phyloP scores from a whole-genome alignment of 2,113 vertebrate genomes.

The Stercorarius parasiticus region DNA sequence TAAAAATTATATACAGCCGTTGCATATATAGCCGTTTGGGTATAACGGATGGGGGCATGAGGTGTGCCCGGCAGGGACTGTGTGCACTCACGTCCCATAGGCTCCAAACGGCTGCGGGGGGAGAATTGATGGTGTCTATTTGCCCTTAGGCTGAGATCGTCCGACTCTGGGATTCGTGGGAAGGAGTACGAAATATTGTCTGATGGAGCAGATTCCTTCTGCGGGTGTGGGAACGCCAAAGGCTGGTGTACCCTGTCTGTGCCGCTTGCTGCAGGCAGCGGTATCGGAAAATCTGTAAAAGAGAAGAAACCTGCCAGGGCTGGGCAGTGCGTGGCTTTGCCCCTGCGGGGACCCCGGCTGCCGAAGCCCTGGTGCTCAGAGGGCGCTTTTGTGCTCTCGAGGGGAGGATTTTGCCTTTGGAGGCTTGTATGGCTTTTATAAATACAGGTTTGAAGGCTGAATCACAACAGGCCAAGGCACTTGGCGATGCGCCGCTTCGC shows the following conservation, averaged over 20 bases:
- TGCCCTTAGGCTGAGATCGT: background rate
- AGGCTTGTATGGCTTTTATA: background rate
- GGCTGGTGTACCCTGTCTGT: background rate
- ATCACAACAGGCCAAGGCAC: background rate
- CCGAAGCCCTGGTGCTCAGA: no score
- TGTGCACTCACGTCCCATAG: rapidly evolving
- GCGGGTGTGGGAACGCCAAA: background rate
- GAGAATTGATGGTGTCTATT: background rate
- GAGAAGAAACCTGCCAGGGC: background rate
- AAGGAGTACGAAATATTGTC: rapidly evolving
- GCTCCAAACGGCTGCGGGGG: background rate
- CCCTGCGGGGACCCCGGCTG: background rate
- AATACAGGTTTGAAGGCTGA: background rate
- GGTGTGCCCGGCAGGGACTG: no score
- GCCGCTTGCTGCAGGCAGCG: rapidly evolving
- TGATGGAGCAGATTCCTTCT: background rate
- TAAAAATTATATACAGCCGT: rapidly evolving
- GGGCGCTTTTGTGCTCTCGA: background rate
- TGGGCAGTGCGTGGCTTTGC: no score
- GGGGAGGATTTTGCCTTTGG: background rate
- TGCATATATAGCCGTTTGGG: rapidly evolving
- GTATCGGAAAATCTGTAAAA: background rate
- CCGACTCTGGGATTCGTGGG: rapidly evolving
- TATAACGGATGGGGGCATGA: rapidly evolving
- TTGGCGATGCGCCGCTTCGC: background rate